Evolutionary conservation across 2,113 vertebrate genomes (phyloP).

Genomic region (Megaceryle torquata): DNA sequence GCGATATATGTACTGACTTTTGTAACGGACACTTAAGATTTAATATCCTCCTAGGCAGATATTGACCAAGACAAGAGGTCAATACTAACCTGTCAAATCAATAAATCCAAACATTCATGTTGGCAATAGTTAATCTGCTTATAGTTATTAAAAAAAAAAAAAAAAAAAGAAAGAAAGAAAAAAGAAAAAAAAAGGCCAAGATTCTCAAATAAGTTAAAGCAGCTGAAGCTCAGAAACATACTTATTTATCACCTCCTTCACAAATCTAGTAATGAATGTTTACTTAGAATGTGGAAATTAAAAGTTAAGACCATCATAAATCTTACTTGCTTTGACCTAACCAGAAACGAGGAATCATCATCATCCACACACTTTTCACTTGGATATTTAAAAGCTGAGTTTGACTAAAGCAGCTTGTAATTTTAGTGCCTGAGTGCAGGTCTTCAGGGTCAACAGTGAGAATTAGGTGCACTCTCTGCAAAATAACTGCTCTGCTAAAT

Average conservation of each 20-base stretch:
- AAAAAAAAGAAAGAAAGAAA: not conserved
- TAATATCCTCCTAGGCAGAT: slow-evolving; percentile 20
- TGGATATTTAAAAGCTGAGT: not conserved
- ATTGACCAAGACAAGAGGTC: slow-evolving; percentile 21
- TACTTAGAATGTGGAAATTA: not conserved
- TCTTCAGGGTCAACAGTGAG: not conserved
- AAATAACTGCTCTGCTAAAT: not conserved
- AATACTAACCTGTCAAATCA: slow-evolving; percentile 25
- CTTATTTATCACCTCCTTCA: not conserved
- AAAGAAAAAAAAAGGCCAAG: not conserved
- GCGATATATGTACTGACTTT: not conserved
- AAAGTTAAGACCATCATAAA: not conserved
- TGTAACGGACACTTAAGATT: slow-evolving; percentile 1
- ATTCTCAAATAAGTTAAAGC: not conserved
- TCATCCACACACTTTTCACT: not conserved
- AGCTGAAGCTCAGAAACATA: not conserved
- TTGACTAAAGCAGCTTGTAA: not conserved
- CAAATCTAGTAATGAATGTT: not conserved
- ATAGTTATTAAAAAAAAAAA: not conserved
- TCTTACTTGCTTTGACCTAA: not conserved
- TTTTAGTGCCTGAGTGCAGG: not conserved
- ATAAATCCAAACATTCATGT: not conserved
- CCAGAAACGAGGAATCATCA: not conserved
- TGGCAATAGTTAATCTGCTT: not conserved
- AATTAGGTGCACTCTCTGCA: not conserved